Percentiles rank a stretch among this genome's conserved stretches.
Evolutionary conservation across 1,140 invertebrate species (phyloP).

Genomic region (Drosophila melanogaster): DNA sequence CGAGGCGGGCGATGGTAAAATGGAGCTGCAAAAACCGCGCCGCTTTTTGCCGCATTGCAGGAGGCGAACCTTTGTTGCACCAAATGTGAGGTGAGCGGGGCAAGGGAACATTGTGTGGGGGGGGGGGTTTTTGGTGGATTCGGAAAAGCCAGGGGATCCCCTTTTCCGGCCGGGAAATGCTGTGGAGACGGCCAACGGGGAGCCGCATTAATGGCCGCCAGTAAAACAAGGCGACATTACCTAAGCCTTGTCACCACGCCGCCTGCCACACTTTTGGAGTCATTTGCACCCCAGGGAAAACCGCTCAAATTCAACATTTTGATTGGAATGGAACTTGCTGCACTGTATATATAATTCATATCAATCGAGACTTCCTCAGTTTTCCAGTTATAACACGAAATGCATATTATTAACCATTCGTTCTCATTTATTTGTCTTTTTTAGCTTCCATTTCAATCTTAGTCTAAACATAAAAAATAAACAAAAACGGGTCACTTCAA

Average conservation of each 20-base stretch:
- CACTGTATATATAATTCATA: too few relatives aligned
- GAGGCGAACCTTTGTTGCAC: slow-evolving; percentile 72
- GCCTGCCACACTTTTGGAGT: background rate
- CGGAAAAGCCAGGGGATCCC: slow-evolving; percentile 7
- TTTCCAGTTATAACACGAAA: background rate
- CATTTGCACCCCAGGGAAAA: background rate
- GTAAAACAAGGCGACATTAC: slow-evolving; percentile 61
- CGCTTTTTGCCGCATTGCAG: slow-evolving; percentile 82
- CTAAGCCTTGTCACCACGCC: slow-evolving; percentile 37
- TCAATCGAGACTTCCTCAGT: too few relatives aligned
- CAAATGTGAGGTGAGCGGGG: slow-evolving; percentile 16
- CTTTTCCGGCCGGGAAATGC: background rate
- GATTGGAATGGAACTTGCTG: too few relatives aligned
- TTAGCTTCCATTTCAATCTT: slow-evolving; percentile 11
- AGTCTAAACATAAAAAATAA: slow-evolving; percentile 18
- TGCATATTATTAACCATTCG: slow-evolving; percentile 17
- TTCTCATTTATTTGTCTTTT: slow-evolving; percentile 23
- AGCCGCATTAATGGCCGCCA: slow-evolving; percentile 76
- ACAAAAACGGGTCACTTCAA: slow-evolving; percentile 41
- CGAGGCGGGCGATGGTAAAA: slow-evolving; percentile 48
- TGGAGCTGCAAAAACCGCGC: slow-evolving; percentile 73
- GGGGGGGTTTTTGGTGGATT: background rate
- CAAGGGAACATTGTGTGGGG: background rate
- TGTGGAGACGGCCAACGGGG: slow-evolving; percentile 23
- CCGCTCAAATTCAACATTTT: background rate